A percentile compares a stretch with the other conserved stretches of the same genome.
Evolutionary conservation across 2,797 vertebrate species (phyloP).

Genomic region (Squalus acanthias): DNA sequence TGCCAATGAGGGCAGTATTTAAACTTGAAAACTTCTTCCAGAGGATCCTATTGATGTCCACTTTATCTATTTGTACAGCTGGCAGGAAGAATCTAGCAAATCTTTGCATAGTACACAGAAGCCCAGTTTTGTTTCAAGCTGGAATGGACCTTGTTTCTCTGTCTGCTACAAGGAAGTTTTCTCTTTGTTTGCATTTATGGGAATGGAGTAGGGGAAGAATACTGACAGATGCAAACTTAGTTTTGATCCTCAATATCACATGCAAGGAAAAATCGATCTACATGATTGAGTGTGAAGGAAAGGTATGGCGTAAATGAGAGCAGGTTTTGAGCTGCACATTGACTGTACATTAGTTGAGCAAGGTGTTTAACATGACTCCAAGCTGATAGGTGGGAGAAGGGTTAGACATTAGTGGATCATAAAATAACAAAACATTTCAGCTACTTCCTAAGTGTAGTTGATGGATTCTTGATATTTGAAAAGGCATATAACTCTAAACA

Average conservation of each 20-base stretch:
- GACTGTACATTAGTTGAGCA: background rate
- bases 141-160: background rate
- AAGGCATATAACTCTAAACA: too few species aligned
- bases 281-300: background rate
- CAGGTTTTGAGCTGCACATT: background rate
- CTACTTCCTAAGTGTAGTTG: background rate
- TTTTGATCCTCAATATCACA: background rate
- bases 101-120: background rate
- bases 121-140: background rate
- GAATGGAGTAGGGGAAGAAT: background rate
- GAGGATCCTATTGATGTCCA: background rate
- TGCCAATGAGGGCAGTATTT: background rate
- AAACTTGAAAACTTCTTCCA: background rate
- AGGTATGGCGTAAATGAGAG: background rate
- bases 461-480: background rate
- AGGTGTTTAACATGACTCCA: background rate
- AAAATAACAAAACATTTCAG: background rate
- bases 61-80: background rate
- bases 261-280: background rate
- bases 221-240: background rate
- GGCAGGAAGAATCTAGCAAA: background rate
- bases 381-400: background rate
- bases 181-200: background rate
- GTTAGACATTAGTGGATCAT: background rate
- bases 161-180: background rate